These are phyloP conservation scores for Cistogaster globosa DNA, from an alignment of 2,888 invertebrate genomes.

Conservation along the genomic window DNA sequence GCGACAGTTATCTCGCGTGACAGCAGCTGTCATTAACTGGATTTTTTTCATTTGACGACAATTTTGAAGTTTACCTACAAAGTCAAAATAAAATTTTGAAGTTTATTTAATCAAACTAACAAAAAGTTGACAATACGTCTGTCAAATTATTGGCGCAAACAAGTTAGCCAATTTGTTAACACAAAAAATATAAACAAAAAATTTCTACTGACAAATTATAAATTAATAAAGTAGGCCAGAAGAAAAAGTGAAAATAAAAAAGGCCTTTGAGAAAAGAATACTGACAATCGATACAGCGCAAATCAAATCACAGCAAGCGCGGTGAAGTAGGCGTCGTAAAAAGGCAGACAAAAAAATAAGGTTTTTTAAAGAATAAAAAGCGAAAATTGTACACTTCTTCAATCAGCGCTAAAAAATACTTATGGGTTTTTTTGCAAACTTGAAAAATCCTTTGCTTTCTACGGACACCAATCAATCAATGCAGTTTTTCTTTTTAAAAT, in stretches of 20 bases:
- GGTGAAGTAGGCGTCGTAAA: conserved; percentile 68
- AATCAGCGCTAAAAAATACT: conserved; percentile 11
- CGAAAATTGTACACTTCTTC: conserved; percentile 25
- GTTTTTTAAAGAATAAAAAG: conserved; percentile 36
- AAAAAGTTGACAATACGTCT: conserved; percentile 71
- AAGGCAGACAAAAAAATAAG: conserved; percentile 46
- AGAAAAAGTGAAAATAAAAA: conserved; percentile 70
- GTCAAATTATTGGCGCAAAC: conserved; percentile 71
- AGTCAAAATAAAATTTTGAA: conserved; percentile 71
- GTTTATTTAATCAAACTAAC: conserved; percentile 71
- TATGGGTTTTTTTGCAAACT: background rate
- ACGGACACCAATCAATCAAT: conserved; percentile 4
- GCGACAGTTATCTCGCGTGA: conserved; percentile 44
- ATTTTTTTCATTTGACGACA: conserved; percentile 48
- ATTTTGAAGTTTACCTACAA: conserved; percentile 71
- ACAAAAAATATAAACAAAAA: conserved; percentile 71
- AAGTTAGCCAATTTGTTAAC: conserved; percentile 67
- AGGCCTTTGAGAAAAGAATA: conserved; percentile 65
- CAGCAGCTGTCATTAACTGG: conserved; percentile 61
- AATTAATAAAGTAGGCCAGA: conserved; percentile 68
- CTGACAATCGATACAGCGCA: conserved; percentile 70
- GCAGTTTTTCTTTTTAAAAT: background rate
- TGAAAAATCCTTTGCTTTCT: background rate
- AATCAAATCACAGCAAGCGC: conserved; percentile 72
- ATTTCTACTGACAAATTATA: conserved; percentile 42